phyloP scores from a whole-genome alignment of 2,888 invertebrate species.

The Neoaliturus tenellus region DNA sequence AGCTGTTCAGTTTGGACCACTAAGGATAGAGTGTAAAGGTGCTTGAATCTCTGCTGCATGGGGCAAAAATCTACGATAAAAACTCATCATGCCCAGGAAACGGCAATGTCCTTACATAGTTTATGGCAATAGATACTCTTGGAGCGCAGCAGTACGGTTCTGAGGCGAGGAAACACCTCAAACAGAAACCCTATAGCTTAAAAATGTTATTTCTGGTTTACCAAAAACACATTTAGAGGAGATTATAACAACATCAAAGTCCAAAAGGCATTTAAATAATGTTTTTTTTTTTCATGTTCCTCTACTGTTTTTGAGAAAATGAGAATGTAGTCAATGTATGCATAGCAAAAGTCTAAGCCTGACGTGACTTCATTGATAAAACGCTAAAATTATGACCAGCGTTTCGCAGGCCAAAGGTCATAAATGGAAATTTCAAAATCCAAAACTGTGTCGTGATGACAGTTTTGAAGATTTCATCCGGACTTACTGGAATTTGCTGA shows the following conservation, averaged over 20 bases:
- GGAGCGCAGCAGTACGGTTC: background rate
- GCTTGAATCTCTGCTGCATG: background rate
- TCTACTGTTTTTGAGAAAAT: conserved; percentile 12
- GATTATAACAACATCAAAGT: background rate
- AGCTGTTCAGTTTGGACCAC: background rate
- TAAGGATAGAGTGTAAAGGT: background rate
- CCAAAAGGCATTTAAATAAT: background rate
- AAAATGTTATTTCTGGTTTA: background rate
- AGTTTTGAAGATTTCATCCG: conserved; percentile 66
- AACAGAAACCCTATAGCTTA: background rate
- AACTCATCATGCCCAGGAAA: background rate
- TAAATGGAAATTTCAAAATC: conserved; percentile 53
- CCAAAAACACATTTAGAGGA: background rate
- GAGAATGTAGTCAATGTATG: conserved; percentile 64
- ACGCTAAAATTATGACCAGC: conserved; percentile 66
- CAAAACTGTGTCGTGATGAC: conserved; percentile 61
- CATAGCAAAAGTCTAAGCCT: conserved; percentile 62
- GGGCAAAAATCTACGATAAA: background rate
- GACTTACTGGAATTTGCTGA: conserved; percentile 66
- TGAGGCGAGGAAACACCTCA: background rate
- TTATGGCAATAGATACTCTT: background rate
- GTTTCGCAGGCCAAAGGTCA: conserved; percentile 64
- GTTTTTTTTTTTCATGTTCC: background rate
- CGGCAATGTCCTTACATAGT: background rate
- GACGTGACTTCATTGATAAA: conserved; percentile 64